Conservation (phyloP, 2,888 invertebrate species). For the Fragum whitleyi region DNA sequence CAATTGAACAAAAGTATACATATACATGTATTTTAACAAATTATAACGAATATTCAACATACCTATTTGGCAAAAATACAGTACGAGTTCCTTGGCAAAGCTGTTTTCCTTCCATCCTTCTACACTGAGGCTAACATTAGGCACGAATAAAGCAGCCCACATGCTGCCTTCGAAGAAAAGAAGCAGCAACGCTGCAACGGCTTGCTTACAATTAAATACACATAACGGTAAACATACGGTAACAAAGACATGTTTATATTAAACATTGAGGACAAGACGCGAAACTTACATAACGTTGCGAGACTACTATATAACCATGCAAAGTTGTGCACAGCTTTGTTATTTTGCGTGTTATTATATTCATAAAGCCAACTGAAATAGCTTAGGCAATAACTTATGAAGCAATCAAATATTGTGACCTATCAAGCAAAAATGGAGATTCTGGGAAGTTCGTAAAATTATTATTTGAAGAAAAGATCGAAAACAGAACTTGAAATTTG, state of each 20-base stretch:
- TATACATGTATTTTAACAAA: neutral
- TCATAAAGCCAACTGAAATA: neutral
- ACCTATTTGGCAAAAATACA: neutral
- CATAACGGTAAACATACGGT: neutral
- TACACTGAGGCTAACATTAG: constrained; percentile 5
- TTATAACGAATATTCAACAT: constrained; percentile 9
- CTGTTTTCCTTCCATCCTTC: neutral
- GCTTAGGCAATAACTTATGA: neutral
- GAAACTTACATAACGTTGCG: neutral
- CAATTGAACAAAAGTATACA: neutral
- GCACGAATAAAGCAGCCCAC: neutral
- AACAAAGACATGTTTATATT: neutral
- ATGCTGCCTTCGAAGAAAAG: neutral
- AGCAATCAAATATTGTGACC: no score
- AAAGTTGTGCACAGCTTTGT: neutral
- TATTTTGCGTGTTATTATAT: neutral
- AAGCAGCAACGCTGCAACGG: neutral
- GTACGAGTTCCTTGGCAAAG: neutral
- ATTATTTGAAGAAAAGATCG: no score
- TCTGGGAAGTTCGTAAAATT: no score
- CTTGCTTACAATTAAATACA: neutral
- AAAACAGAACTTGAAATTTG: no score
- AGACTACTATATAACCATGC: neutral
- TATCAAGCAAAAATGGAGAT: no score
- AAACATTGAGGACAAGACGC: neutral